These are phyloP conservation scores for Caerostris extrusa DNA, from an alignment of 1,140 invertebrate species.

Conservation along the genomic window DNA sequence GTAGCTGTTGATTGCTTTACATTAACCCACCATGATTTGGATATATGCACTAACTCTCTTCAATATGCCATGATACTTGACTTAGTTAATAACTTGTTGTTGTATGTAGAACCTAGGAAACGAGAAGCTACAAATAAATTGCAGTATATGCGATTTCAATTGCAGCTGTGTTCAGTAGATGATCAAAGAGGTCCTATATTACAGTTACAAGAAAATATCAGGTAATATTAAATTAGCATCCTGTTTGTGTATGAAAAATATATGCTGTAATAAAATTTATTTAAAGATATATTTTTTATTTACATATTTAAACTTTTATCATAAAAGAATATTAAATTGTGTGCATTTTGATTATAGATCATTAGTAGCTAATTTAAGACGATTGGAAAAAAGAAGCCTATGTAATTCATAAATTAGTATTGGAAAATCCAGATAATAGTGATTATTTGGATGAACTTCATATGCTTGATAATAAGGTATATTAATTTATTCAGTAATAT, in stretches of 20 bases:
- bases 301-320: neutral
- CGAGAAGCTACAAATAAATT: constrained; percentile 94
- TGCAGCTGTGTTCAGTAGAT: constrained; percentile 93
- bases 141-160: constrained; percentile 94
- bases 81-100: constrained; percentile 97
- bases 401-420: constrained; percentile 90
- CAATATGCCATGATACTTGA: constrained; percentile 98
- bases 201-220: constrained; percentile 92
- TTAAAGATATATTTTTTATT: neutral
- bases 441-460: constrained; percentile 87
- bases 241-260: neutral
- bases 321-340: neutral
- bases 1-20: constrained; percentile 97
- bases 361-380: constrained; percentile 89
- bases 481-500: neutral
- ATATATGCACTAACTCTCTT: constrained; percentile 97
- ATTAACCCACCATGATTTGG: constrained; percentile 98
- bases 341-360: constrained; percentile 79
- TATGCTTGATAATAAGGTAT: constrained; percentile 86
- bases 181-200: constrained; percentile 96
- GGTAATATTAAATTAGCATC: constrained; percentile 80
- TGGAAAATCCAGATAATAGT: constrained; percentile 86
- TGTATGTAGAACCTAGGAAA: constrained; percentile 97
- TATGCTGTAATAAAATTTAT: neutral
- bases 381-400: constrained; percentile 96